These are phyloP conservation scores for Hipparchia sbordonii DNA, from an alignment of 2,888 invertebrate species.

Conservation along the genomic window DNA sequence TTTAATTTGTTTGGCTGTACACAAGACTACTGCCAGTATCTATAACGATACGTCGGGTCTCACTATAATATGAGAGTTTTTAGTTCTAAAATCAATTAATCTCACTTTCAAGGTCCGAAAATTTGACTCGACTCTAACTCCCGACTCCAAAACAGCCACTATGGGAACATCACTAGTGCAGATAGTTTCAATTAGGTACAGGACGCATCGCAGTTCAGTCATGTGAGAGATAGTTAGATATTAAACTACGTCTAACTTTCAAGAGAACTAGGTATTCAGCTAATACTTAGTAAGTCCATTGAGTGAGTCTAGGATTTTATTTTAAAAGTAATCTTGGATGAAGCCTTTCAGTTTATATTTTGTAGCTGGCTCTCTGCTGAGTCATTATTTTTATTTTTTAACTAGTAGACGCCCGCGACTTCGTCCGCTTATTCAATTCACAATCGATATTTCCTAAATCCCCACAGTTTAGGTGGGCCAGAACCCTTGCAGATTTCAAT, in stretches of 20 bases:
- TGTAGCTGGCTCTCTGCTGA: neutral
- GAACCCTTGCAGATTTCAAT: too few species aligned
- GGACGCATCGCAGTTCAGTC: conserved; percentile 37
- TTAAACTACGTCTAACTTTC: conserved; percentile 27
- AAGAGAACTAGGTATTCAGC: conserved; percentile 4
- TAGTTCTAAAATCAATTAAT: neutral
- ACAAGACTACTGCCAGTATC: too few species aligned
- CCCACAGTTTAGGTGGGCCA: too few species aligned
- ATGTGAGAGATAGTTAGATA: conserved; percentile 42
- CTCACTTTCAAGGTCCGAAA: neutral
- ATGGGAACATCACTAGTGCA: conserved; percentile 14
- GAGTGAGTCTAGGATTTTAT: neutral
- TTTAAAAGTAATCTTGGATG: neutral
- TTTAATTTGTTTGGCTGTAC: too few species aligned
- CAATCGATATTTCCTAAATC: too few species aligned
- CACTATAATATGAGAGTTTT: too few species aligned
- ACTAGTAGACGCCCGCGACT: too few species aligned
- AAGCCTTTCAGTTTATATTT: neutral
- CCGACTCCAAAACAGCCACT: neutral
- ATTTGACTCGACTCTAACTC: neutral
- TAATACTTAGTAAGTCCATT: neutral
- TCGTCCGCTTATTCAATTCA: too few species aligned
- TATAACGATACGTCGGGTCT: too few species aligned
- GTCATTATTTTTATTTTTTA: too few species aligned
- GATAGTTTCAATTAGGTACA: conserved; percentile 34